Evolutionary conservation across 2,113 vertebrate genomes (phyloP).

Genomic region (Catharus fuscescens): DNA sequence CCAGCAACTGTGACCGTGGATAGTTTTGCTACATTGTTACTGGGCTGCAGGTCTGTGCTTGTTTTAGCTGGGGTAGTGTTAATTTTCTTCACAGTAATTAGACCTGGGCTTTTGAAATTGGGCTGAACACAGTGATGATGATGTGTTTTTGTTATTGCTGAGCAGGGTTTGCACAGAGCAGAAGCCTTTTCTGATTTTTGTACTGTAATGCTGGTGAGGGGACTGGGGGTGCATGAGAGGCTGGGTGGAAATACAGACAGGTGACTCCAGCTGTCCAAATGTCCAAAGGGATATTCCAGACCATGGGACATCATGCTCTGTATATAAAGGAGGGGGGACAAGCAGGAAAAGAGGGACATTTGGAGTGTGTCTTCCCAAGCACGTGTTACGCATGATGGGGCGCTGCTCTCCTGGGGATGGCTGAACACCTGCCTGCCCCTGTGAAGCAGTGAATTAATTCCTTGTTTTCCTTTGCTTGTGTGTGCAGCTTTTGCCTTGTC

Average conservation of each 20-base stretch:
- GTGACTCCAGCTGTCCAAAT: neutral
- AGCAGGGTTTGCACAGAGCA: neutral
- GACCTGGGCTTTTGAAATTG: neutral
- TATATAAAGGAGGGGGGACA: neutral
- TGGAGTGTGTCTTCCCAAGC: neutral
- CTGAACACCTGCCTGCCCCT: neutral
- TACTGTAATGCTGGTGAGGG: no score
- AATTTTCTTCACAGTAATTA: neutral
- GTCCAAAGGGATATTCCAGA: neutral
- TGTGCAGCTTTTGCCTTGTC: neutral
- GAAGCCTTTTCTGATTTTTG: neutral
- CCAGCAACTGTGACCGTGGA: neutral
- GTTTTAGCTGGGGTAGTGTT: neutral
- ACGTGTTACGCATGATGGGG: rapidly evolving
- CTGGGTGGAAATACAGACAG: neutral
- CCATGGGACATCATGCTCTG: neutral
- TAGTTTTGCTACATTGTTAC: neutral
- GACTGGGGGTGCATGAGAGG: neutral
- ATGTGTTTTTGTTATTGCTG: neutral
- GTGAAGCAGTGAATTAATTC: neutral
- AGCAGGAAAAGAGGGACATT: neutral
- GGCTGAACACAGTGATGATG: neutral
- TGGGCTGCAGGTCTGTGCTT: neutral
- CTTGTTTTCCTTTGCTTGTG: neutral
- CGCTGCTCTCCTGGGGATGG: neutral